phyloP scores from a whole-genome alignment of 2,888 invertebrate genomes.

The Noctua comes region DNA sequence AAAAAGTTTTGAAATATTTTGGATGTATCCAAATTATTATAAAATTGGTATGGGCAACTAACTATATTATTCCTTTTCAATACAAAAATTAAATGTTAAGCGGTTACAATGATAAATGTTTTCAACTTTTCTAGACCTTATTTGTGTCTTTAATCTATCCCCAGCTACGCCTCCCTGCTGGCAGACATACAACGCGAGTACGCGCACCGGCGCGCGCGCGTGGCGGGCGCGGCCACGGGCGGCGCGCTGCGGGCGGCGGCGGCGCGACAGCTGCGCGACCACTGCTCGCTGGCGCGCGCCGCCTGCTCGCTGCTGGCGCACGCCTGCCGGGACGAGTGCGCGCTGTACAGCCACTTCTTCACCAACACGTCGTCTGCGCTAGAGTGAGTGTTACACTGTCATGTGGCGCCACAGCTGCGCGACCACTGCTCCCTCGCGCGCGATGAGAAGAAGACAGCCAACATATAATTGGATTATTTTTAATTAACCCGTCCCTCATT shows the following conservation, averaged over 20 bases:
- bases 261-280: slow-evolving; percentile 84
- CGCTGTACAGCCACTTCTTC: slow-evolving; percentile 97
- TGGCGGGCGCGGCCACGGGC: slow-evolving; percentile 93
- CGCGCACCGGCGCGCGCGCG: slow-evolving; percentile 89
- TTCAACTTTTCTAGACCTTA: slow-evolving; percentile 80
- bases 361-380: slow-evolving; percentile 92
- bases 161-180: slow-evolving; percentile 95
- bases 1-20: not conserved
- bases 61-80: not conserved
- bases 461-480: too few relatives aligned
- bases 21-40: too few relatives aligned
- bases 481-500: too few relatives aligned
- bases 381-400: slow-evolving; percentile 86
- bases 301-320: slow-evolving; percentile 96
- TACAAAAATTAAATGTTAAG: not conserved
- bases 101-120: not conserved
- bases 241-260: slow-evolving; percentile 94
- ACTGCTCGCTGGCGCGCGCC: slow-evolving; percentile 89
- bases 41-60: not conserved
- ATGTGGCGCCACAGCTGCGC: slow-evolving; percentile 1
- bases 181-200: slow-evolving; percentile 92
- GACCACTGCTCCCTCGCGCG: too few relatives aligned
- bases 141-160: slow-evolving; percentile 74
- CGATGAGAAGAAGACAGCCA: too few relatives aligned
- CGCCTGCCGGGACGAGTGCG: slow-evolving; percentile 98